A percentile compares a stretch with the other conserved stretches of the same genome.
phyloP scores from a whole-genome alignment of 2,888 invertebrate genomes.

The Drosophila paranaensis region DNA sequence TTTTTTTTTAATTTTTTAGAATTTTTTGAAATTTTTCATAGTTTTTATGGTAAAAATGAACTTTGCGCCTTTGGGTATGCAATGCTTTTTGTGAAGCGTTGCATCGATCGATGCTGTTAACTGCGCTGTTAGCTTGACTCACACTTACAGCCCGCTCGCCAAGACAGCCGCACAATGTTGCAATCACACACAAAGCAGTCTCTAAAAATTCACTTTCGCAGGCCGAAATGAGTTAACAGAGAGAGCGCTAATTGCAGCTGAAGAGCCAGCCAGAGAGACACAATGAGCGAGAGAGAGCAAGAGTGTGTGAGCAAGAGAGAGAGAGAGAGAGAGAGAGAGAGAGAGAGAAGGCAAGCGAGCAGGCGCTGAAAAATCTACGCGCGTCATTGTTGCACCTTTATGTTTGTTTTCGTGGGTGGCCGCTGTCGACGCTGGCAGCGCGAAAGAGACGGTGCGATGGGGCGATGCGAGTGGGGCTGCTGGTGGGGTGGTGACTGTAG shows the following conservation, averaged over 20 bases:
- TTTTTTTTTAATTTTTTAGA: not conserved
- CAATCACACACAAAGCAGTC: conserved; percentile 70
- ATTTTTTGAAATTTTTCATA: not conserved
- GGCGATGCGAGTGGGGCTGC: not conserved
- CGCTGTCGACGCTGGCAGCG: conserved; percentile 24
- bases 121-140: not conserved
- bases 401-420: conserved; percentile 81
- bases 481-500: not conserved
- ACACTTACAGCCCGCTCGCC: conserved; percentile 21
- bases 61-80: conserved; percentile 34
- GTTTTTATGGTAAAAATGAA: not conserved
- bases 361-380: conserved; percentile 62
- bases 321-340: conserved; percentile 7
- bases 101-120: conserved; percentile 81
- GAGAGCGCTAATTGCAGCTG: conserved; percentile 48
- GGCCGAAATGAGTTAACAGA: conserved; percentile 58
- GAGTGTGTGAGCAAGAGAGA: not conserved
- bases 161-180: conserved; percentile 67
- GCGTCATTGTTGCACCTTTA: conserved; percentile 81
- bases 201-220: conserved; percentile 77
- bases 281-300: conserved; percentile 7
- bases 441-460: conserved; percentile 14
- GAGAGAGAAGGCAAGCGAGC: conserved; percentile 21
- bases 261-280: conserved; percentile 21
- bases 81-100: conserved; percentile 20